Conservation (phyloP, 2,888 invertebrate species). For the Epirrhoe tristata region DNA sequence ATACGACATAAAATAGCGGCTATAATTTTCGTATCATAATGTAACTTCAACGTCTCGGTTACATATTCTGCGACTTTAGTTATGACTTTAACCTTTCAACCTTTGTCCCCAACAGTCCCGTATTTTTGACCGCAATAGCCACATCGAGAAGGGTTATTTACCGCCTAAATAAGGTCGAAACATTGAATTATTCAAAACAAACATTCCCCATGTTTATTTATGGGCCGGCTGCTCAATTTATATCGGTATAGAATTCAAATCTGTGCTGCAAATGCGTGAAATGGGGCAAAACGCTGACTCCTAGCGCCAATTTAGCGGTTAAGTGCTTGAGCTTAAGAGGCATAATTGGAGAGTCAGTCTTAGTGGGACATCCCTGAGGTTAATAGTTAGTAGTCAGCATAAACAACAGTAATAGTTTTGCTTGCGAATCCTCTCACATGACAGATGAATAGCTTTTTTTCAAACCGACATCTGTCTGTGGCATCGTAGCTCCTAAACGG, state of each 20-base stretch:
- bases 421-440: not conserved
- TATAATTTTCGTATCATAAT: slow-evolving; percentile 6
- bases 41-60: not conserved
- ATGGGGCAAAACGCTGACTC: slow-evolving; percentile 17
- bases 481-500: too few relatives aligned
- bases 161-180: slow-evolving; percentile 45
- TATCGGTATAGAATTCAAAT: slow-evolving; percentile 31
- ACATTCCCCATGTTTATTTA: slow-evolving; percentile 43
- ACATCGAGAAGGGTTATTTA: slow-evolving; percentile 47
- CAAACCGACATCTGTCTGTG: not conserved
- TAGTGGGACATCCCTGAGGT: slow-evolving; percentile 18
- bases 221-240: slow-evolving; percentile 38
- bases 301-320: slow-evolving; percentile 23
- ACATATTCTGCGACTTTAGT: slow-evolving; percentile 12
- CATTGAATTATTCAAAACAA: slow-evolving; percentile 51
- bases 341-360: slow-evolving; percentile 25
- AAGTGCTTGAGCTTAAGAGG: slow-evolving; percentile 28
- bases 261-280: slow-evolving; percentile 35
- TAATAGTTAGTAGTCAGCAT: slow-evolving; percentile 7
- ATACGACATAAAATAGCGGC: slow-evolving; percentile 8
- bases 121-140: slow-evolving; percentile 34
- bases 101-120: slow-evolving; percentile 21
- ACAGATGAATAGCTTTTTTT: not conserved
- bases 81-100: slow-evolving; percentile 25
- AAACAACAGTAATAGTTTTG: not conserved